Base-by-base conservation (phyloP, 2,888 invertebrate species). In the Tetheella fluctuosa region DNA sequence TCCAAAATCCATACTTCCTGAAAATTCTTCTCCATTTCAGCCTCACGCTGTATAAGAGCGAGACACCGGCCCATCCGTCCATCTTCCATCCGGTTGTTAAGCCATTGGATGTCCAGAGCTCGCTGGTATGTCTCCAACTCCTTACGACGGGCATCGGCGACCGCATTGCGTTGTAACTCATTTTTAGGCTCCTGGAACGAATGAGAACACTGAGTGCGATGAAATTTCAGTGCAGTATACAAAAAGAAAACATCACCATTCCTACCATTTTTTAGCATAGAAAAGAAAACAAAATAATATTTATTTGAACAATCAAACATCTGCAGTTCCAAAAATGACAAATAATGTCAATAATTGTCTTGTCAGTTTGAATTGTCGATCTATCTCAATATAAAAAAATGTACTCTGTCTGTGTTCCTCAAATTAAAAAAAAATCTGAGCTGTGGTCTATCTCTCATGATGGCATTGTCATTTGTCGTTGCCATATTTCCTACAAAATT, bases 31-130 rank as follows among this genome's bases (percentile, higher is more conserved):
- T 93, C 92, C 90, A 90, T 89, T 37, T 84, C 89, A 4, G 89
- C 90, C 65, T 93, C 92, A 12, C 80, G 79, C 48, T 84, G 69
- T 62, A 93, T 90, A 2, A 86, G 81, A 0, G 92, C 90, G 0
- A 91, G 77, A 54, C 85, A 85, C 1, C 90, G 84, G 8, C 89
- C 86, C 87, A 90, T 92, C n/a, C 87, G 76, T 48, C 90, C 88
- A 48, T 89, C 89, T 34, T 88, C 89, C 90, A 91, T 91, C 0
- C 92, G 87, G 59, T 79, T 89, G 76, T 92, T 86, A 37, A 93
- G 70, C 91, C 91, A 91, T 75, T 91, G 85, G 25, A 88, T 79
- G 61, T 91, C 91, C 64, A 87, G 61, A 0, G 88, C 88, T 23
- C 88, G 78, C 69, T 91, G 91, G 64, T 68, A 89, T 0, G 66